Percentiles rank a stretch among this genome's conserved stretches.
Conservation (phyloP, 2,888 invertebrate species). For the Magallana nippona region DNA sequence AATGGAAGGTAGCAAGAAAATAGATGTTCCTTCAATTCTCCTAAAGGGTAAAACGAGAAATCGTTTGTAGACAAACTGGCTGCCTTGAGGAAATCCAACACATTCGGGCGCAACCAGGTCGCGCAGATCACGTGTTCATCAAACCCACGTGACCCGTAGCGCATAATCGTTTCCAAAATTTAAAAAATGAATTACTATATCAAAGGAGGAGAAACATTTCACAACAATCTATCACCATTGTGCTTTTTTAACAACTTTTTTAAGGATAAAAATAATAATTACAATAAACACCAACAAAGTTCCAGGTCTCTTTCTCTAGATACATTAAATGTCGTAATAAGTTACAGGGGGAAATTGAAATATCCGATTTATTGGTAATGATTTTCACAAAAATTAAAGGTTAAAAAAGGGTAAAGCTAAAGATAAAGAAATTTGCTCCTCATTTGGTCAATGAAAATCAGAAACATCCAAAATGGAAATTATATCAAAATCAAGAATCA, state of each 20-base stretch:
- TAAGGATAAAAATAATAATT: conserved; percentile 27
- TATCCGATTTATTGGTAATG: not conserved
- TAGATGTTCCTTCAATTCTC: conserved; percentile 35
- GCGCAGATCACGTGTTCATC: conserved; percentile 29
- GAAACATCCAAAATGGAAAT: conserved; percentile 10
- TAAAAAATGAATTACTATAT: conserved; percentile 28
- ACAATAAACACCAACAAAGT: conserved; percentile 19
- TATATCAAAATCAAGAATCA: not conserved
- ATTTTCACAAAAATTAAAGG: not conserved
- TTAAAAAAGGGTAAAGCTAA: not conserved
- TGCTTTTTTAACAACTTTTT: conserved; percentile 25
- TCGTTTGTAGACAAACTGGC: conserved; percentile 35
- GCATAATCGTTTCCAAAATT: not conserved
- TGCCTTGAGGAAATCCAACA: conserved; percentile 33
- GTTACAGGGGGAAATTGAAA: not conserved
- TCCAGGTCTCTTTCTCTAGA: not conserved
- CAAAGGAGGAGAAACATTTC: conserved; percentile 32
- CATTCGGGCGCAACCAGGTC: conserved; percentile 32
- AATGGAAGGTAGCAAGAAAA: conserved; percentile 33
- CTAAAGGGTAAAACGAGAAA: conserved; percentile 31
- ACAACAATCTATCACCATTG: conserved; percentile 35
- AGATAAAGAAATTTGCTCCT: conserved; percentile 2
- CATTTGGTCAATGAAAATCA: conserved; percentile 31
- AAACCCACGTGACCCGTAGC: conserved; percentile 20
- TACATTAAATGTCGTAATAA: not conserved